Percentiles rank a stretch among this genome's conserved stretches.
phyloP scores from a whole-genome alignment of 2,888 invertebrate species.

The Acanthosepion lycidas region DNA sequence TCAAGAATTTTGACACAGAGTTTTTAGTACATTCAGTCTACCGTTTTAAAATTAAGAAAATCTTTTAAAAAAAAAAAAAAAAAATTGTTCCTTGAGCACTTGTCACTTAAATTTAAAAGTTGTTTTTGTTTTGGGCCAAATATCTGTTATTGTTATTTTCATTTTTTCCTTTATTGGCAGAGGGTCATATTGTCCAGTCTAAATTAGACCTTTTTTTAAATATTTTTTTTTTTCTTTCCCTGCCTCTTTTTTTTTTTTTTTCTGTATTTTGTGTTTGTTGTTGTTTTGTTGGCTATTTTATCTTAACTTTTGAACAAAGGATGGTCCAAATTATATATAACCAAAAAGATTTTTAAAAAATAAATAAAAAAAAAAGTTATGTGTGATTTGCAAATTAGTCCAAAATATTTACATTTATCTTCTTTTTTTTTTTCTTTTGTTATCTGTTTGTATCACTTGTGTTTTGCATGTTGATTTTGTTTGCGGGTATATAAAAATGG shows the following conservation, averaged over 20 bases:
- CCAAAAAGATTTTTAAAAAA: not conserved
- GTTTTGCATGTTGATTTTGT: not conserved
- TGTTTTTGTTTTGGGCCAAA: constrained; percentile 13
- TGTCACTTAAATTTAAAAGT: not conserved
- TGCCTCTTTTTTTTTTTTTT: not conserved
- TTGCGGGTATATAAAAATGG: not conserved
- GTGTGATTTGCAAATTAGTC: constrained; percentile 33
- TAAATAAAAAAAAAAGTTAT: not conserved
- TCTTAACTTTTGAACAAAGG: not conserved
- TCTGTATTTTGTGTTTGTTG: not conserved
- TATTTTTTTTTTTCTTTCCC: not conserved
- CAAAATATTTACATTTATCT: not conserved
- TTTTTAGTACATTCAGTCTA: too few species aligned
- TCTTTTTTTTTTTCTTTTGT: not conserved
- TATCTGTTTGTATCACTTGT: not conserved
- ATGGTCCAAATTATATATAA: not conserved
- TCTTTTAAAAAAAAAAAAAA: too few species aligned
- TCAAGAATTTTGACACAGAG: too few species aligned
- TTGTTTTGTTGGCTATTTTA: not conserved
- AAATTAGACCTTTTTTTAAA: not conserved
- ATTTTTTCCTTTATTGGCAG: not conserved
- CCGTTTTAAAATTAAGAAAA: too few species aligned
- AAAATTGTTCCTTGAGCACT: not conserved
- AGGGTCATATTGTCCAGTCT: not conserved
- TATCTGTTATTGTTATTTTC: not conserved